Percentiles rank a stretch among this genome's conserved stretches.
Evolutionary conservation across 2,113 vertebrate species (phyloP).

Genomic region (Zosterops pallidus): DNA sequence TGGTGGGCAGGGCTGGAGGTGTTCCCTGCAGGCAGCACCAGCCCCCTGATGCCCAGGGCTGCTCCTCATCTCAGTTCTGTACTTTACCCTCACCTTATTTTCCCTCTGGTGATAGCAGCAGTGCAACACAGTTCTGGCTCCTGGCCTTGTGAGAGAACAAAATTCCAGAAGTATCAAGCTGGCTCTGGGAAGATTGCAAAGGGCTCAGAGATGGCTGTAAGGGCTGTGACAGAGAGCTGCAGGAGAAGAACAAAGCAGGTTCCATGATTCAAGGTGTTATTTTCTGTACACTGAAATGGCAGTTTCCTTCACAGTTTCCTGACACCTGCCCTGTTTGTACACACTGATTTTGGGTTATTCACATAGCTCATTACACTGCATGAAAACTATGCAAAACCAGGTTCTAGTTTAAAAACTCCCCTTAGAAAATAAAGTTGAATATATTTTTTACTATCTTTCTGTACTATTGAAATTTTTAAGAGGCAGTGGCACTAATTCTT

Average conservation of each 20-base stretch:
- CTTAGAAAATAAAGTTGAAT: not conserved
- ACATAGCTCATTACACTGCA: not conserved
- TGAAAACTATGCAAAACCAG: not conserved
- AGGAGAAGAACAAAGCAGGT: not conserved
- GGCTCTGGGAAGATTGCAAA: not conserved
- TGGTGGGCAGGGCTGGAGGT: not conserved
- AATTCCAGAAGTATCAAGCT: not conserved
- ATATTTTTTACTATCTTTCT: not conserved
- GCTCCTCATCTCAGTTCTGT: not conserved
- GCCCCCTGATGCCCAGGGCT: fast-evolving
- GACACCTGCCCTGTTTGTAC: not conserved
- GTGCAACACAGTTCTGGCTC: not conserved
- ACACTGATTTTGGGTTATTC: not conserved
- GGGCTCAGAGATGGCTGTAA: not conserved
- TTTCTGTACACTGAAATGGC: not conserved
- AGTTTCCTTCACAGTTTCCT: not conserved
- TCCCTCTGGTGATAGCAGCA: not conserved
- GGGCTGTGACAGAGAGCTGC: not conserved
- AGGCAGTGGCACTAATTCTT: not conserved
- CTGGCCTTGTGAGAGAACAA: not conserved
- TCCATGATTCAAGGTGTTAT: not conserved
- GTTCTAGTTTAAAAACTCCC: not conserved
- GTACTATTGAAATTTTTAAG: not conserved
- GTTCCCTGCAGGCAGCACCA: not conserved
- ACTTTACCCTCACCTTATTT: not conserved